These are phyloP conservation scores for Hycleus cichorii DNA, from an alignment of 1,140 invertebrate species.

Conservation along the genomic window DNA sequence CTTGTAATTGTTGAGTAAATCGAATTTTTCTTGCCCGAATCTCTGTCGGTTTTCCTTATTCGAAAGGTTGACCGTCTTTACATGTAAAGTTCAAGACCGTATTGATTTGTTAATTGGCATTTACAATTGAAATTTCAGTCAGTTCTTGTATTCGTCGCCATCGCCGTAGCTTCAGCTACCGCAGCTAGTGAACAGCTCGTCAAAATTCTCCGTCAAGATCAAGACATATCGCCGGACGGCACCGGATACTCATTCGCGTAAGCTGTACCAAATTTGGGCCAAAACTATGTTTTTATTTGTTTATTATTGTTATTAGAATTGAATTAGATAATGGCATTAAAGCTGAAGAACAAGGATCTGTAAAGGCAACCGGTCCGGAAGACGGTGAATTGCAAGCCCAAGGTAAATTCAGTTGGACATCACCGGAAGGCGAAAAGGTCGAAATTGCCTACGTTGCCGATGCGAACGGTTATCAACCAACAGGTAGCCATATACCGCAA, in stretches of 20 bases:
- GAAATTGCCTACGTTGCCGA: slow-evolving; percentile 47
- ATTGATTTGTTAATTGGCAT: no score
- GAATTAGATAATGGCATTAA: slow-evolving; percentile 49
- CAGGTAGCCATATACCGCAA: slow-evolving; percentile 51
- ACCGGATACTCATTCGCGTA: background rate
- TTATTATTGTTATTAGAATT: slow-evolving; percentile 34
- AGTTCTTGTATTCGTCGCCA: background rate
- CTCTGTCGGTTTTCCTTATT: no score
- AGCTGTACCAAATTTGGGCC: background rate
- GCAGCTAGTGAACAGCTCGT: background rate
- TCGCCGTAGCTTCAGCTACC: background rate
- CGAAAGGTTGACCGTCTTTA: no score
- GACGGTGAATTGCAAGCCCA: slow-evolving; percentile 4
- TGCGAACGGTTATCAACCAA: slow-evolving; percentile 51
- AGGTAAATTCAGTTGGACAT: slow-evolving; percentile 5
- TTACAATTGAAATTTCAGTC: background rate
- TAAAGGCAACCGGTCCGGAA: slow-evolving; percentile 4
- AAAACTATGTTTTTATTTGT: background rate
- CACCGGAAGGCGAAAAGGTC: slow-evolving; percentile 52
- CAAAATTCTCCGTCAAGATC: slow-evolving; percentile 1
- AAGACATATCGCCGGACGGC: slow-evolving; percentile 2
- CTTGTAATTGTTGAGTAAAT: no score
- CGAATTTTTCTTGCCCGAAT: no score
- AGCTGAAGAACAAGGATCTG: slow-evolving; percentile 41
- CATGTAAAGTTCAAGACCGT: no score